Evolutionary conservation across 2,888 invertebrate species (phyloP).

Genomic region (Boloria euphrosyne): DNA sequence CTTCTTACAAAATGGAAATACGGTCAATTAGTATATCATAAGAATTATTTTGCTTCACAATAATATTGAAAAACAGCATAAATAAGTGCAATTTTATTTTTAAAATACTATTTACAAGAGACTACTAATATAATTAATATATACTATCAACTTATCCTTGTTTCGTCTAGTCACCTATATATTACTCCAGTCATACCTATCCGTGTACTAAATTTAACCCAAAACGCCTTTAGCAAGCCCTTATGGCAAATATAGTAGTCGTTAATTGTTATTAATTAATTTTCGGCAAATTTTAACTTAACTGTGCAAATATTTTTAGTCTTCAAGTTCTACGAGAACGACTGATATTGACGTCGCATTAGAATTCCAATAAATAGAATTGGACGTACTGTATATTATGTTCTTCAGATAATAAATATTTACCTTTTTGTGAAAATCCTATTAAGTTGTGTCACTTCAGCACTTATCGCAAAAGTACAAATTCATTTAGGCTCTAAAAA

Average conservation of each 20-base stretch:
- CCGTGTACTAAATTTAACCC: no score
- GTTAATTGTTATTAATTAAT: no score
- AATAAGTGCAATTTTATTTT: no score
- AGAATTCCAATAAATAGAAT: slow-evolving; percentile 60
- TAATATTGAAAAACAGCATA: not conserved
- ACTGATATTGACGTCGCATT: slow-evolving; percentile 75
- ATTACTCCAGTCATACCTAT: no score
- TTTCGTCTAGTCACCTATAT: no score
- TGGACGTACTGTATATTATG: slow-evolving; percentile 70
- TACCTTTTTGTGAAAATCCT: slow-evolving; percentile 80
- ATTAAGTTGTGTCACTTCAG: slow-evolving; percentile 61
- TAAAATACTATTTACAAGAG: no score
- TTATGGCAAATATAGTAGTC: no score
- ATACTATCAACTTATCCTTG: no score
- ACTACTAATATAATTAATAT: no score
- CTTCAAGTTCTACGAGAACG: slow-evolving; percentile 63
- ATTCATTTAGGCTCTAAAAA: slow-evolving; percentile 37
- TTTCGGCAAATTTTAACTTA: no score
- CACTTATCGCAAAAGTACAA: slow-evolving; percentile 31
- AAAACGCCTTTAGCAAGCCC: no score
- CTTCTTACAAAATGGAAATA: slow-evolving; percentile 21
- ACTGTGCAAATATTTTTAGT: slow-evolving; percentile 57
- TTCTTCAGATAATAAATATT: slow-evolving; percentile 79
- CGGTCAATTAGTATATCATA: slow-evolving; percentile 10
- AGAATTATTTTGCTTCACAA: not conserved